Percentiles rank a stretch among this genome's conserved stretches.
These are phyloP conservation scores for Spisula subtruncata DNA, from an alignment of 2,888 invertebrate species.

Conservation along the genomic window DNA sequence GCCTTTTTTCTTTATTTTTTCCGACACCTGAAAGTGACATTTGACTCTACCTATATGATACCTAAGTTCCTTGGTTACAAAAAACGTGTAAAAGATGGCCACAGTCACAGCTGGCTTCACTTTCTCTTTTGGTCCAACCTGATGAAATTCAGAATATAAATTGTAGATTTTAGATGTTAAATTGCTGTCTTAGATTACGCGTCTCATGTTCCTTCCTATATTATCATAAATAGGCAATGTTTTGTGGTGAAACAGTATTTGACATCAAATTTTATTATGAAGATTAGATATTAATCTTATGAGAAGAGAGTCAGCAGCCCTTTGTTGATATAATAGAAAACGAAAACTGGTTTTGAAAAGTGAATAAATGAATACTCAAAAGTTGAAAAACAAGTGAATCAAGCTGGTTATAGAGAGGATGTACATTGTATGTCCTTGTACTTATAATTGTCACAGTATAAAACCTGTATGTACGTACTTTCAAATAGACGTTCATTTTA, in stretches of 20 bases:
- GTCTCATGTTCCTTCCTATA: slow-evolving; percentile 38
- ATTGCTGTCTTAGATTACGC: slow-evolving; percentile 44
- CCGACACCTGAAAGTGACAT: slow-evolving; percentile 20
- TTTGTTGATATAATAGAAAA: slow-evolving; percentile 37
- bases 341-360: slow-evolving; percentile 49
- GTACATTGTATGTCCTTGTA: no score
- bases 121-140: slow-evolving; percentile 37
- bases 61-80: no score
- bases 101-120: slow-evolving; percentile 36
- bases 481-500: no score
- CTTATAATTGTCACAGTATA: no score
- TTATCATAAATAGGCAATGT: slow-evolving; percentile 44
- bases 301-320: slow-evolving; percentile 30
- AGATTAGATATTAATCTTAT: slow-evolving; percentile 55
- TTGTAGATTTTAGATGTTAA: slow-evolving; percentile 28
- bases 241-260: slow-evolving; percentile 39
- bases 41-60: neutral
- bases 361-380: slow-evolving; percentile 48
- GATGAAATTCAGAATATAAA: slow-evolving; percentile 40
- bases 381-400: slow-evolving; percentile 40
- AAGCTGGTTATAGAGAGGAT: no score
- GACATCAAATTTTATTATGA: slow-evolving; percentile 38
- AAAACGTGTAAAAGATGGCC: slow-evolving; percentile 20
- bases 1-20: slow-evolving; percentile 8
- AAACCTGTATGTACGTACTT: no score